Conservation (phyloP, 2,797 vertebrate species). For the Capromys pilorides region DNA sequence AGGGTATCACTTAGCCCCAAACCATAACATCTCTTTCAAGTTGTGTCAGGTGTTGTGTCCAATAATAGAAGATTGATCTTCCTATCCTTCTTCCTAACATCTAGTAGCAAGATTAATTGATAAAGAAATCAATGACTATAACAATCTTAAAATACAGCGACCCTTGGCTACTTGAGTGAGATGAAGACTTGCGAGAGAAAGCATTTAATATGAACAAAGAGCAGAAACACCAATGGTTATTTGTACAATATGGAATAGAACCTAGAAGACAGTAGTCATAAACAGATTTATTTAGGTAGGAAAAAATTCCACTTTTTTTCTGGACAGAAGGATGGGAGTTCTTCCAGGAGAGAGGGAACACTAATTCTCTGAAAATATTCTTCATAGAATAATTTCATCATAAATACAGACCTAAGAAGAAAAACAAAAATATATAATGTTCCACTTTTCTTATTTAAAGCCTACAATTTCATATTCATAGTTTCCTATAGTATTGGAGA, state of each 20-base stretch:
- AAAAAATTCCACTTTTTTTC: neutral
- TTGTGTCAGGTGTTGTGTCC: neutral
- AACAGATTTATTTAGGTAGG: neutral
- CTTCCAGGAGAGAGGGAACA: neutral
- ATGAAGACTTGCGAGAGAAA: neutral
- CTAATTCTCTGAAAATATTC: neutral
- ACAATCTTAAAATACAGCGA: neutral
- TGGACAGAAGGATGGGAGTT: neutral
- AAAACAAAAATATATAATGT: neutral
- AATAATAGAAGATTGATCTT: neutral
- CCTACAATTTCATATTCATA: neutral
- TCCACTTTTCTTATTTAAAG: neutral
- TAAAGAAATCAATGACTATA: neutral
- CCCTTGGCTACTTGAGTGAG: neutral
- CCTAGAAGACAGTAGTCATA: neutral
- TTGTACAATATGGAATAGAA: neutral
- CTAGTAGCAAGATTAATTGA: neutral
- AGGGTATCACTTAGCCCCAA: neutral
- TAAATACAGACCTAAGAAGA: neutral
- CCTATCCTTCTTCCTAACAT: neutral
- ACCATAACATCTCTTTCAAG: neutral
- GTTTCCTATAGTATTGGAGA: neutral
- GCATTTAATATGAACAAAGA: neutral
- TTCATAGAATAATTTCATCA: neutral
- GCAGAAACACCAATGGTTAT: neutral